phyloP scores from a whole-genome alignment of 2,888 invertebrate genomes.

The Cantharis nigra region DNA sequence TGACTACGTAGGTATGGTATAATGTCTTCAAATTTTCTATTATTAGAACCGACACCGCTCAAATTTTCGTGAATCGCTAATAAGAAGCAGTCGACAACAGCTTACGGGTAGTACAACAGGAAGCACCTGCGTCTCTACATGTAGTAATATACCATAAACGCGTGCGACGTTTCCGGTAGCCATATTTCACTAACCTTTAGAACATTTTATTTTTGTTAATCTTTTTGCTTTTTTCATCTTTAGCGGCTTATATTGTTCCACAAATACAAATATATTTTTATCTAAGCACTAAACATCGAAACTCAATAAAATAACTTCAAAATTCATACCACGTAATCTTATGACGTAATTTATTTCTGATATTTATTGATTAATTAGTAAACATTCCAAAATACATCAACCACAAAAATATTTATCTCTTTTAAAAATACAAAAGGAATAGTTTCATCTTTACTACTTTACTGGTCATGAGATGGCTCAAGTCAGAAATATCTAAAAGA shows the following conservation, averaged over 20 bases:
- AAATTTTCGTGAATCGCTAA: conserved; percentile 33
- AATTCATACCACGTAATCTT: neutral
- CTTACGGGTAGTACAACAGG: conserved; percentile 32
- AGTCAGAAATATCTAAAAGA: no score
- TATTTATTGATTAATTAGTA: neutral
- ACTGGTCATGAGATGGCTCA: no score
- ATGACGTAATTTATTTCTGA: neutral
- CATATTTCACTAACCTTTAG: conserved; percentile 32
- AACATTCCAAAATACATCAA: neutral
- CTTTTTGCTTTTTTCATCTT: neutral
- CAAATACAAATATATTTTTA: neutral
- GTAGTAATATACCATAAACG: conserved; percentile 34
- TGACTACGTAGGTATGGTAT: conserved; percentile 4
- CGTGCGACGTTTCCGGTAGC: conserved; percentile 37
- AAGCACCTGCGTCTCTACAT: conserved; percentile 36
- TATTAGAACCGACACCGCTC: conserved; percentile 28
- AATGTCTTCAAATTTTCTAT: conserved; percentile 29
- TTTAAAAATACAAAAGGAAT: no score
- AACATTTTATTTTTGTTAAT: conserved; percentile 19
- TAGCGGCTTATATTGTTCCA: neutral
- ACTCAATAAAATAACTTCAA: neutral
- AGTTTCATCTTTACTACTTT: no score
- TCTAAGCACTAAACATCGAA: neutral
- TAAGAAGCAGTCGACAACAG: conserved; percentile 33
- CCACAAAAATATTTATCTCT: no score